Percentiles rank a stretch among this genome's conserved stretches.
Conservation (phyloP, 1,140 invertebrate genomes). For the Vollenhovia emeryi region DNA sequence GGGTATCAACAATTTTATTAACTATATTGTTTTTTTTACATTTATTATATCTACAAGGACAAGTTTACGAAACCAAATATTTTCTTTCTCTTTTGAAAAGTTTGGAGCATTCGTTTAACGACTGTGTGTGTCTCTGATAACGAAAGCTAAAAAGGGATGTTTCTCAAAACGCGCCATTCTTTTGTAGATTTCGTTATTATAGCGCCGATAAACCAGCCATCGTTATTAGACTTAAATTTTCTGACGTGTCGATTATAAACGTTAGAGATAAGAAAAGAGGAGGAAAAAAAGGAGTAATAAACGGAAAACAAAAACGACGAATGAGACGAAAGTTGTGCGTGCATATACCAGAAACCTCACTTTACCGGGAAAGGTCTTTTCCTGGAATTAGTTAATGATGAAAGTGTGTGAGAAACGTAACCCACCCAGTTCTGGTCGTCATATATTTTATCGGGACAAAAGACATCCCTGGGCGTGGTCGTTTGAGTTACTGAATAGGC, state of each 20-base stretch:
- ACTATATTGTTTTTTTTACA: too few species aligned
- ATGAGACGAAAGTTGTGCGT: background rate
- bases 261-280: background rate
- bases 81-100: too few species aligned
- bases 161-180: background rate
- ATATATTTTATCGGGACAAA: constrained; percentile 42
- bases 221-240: background rate
- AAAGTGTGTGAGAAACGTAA: background rate
- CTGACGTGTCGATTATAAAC: background rate
- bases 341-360: background rate
- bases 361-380: background rate
- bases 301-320: background rate
- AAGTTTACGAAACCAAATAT: too few species aligned
- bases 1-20: too few species aligned
- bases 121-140: background rate
- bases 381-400: background rate
- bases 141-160: background rate
- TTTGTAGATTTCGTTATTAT: background rate
- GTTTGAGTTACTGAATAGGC: background rate
- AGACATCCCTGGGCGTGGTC: constrained; percentile 31
- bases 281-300: background rate
- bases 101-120: too few species aligned
- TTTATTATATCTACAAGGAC: too few species aligned
- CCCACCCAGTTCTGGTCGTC: background rate
- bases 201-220: background rate